Evolutionary conservation across 2,888 invertebrate species (phyloP), one percentile per base, ranked within the genome.

Genomic region (Amblyteles armatorius): DNA sequence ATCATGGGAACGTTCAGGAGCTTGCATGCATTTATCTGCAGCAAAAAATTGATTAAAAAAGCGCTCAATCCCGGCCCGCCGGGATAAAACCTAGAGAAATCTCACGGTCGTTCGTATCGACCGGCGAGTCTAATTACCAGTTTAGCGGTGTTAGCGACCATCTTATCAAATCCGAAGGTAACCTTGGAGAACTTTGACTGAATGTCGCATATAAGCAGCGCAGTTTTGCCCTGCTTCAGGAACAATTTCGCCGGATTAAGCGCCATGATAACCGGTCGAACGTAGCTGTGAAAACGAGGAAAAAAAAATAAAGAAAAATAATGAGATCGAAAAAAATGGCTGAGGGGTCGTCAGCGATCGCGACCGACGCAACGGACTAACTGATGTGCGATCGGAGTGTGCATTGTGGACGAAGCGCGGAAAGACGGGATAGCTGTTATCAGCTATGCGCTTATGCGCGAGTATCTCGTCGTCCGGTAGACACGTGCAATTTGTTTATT

Each of bases 201-300:
- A 55, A 98, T 95, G 90, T 98, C 98, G 92, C 98, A 98, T 55
- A 98, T 94, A 68, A 98, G 94, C 88, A 98, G 96, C 0, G 96
- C 96, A 0, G 97, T 97, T 88, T 95, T 96, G 67, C 95, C 87
- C 73, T 89, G 90, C n/a, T 87, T 90, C 89, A 86, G 91, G 60
- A 91, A 82, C 79, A 88, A 91, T 85, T 82, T 91, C 4, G 91
- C 88, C 4, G 90, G 90, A 77, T 88, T 92, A 33, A 90, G 74
- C 44, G 90, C 85, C 90, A 91, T 92, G 11, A 11, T 33, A 5
- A 26, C 13, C 11, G 16, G 5, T 13, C 13, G 5, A 29, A 13
- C 6, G 13, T 4, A 13, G 13, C 60, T 2, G 26, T 6, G 0
- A 11, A 22, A 13, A 26, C 6, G 7, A 22, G 26, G 29, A 60